A percentile compares a stretch with the other conserved stretches of the same genome.
phyloP scores from a whole-genome alignment of 23 tunicate species.

The Clavelina lepadiformis region DNA sequence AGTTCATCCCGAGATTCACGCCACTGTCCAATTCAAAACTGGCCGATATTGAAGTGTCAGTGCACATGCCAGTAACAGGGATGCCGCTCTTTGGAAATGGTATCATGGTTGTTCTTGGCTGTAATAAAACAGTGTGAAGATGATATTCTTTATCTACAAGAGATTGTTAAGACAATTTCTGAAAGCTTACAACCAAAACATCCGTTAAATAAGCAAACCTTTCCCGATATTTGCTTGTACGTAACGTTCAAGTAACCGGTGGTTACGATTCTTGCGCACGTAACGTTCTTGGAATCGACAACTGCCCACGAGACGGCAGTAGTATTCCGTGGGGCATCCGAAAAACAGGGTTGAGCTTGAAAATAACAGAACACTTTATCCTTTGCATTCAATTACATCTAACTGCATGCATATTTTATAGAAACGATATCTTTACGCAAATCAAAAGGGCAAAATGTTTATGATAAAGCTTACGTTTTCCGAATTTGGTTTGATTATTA shows the following conservation, averaged over 20 bases:
- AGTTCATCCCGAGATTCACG: not conserved
- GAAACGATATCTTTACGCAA: not conserved
- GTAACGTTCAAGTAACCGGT: not conserved
- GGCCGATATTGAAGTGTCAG: too few relatives aligned
- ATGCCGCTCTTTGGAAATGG: too few relatives aligned
- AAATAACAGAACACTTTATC: not conserved
- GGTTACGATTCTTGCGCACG: slow-evolving; percentile 21
- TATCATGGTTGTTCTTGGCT: too few relatives aligned
- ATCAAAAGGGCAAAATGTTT: not conserved
- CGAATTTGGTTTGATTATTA: not conserved
- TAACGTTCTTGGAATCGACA: not conserved
- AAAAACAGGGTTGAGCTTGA: slow-evolving; percentile 4
- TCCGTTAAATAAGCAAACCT: too few relatives aligned
- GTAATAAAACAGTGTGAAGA: too few relatives aligned
- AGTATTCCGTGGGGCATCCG: slow-evolving; percentile 2
- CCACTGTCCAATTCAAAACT: not conserved
- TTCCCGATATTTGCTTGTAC: slow-evolving; percentile 2
- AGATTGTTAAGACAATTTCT: too few relatives aligned
- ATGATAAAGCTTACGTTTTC: not conserved
- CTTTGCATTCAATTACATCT: not conserved
- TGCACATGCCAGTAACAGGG: too few relatives aligned
- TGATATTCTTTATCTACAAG: too few relatives aligned
- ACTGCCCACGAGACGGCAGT: slow-evolving; percentile 18
- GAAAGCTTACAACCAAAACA: too few relatives aligned
- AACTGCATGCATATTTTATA: not conserved